These are phyloP conservation scores for Bufotes viridis DNA, from an alignment of 2,797 vertebrate genomes.

Conservation along the genomic window DNA sequence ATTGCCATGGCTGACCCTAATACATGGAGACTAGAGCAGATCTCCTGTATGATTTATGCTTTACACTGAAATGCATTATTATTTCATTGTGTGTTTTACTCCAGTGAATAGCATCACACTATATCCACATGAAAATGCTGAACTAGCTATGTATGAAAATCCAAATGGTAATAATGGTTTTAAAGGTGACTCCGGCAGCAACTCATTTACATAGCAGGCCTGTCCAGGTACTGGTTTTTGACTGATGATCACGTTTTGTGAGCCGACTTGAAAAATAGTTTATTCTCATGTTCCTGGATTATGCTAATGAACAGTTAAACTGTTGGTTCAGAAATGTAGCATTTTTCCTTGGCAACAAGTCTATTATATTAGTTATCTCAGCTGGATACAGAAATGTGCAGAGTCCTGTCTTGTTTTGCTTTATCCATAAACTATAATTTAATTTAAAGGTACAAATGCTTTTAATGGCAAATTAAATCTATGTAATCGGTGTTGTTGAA, in stretches of 20 bases:
- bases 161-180: constrained; percentile 46
- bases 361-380: constrained; percentile 24
- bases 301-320: constrained; percentile 51
- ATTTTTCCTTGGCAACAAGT: constrained; percentile 39
- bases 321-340: constrained; percentile 22
- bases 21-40: no score
- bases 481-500: constrained; percentile 20
- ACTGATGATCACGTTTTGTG: constrained; percentile 55
- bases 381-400: constrained; percentile 3
- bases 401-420: constrained; percentile 6
- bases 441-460: constrained; percentile 56
- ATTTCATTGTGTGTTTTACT: constrained; percentile 2
- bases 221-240: constrained; percentile 49
- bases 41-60: neutral
- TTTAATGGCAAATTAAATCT: constrained; percentile 43
- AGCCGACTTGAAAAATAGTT: constrained; percentile 61
- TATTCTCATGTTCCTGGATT: constrained; percentile 54
- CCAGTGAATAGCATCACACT: constrained; percentile 32
- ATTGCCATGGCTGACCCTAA: neutral
- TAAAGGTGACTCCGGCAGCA: constrained; percentile 56
- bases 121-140: constrained; percentile 29
- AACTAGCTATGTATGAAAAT: constrained; percentile 6
- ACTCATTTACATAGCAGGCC: constrained; percentile 51
- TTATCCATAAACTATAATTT: constrained; percentile 30
- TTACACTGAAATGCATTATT: constrained; percentile 26